Evolutionary conservation across 1,140 invertebrate species (phyloP), one percentile per base, ranked within the genome.

Genomic region (Diorhabda sublineata): DNA sequence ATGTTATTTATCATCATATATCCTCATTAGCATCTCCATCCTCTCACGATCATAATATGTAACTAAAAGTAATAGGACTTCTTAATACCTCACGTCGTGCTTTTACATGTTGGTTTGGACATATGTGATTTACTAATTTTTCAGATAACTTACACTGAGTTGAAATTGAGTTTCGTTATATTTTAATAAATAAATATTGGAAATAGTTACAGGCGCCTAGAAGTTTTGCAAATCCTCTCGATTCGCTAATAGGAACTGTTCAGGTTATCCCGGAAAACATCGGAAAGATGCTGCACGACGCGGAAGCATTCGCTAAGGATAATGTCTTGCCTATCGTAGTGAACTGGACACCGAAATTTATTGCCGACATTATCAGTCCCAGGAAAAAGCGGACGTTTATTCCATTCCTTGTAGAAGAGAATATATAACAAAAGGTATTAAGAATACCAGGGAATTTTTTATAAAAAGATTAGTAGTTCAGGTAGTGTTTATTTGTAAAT

Each of bases 261-360:
- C 72, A 73, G 52, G 60, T 52, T 42, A 60, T 73, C 26, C 72
- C 72, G 3, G 67, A 71, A 26, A 64, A 61, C 58, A 69, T 73
- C 41, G 64, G 56, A 6, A 73, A 58, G 45, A 59, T 69, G 45
- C 44, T 73, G 5, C 65, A n/a, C 5, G 59, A 68, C 42, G 68
- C 70, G n/a, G 69, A 73, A 61, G 44, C 64, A 5, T 73, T 69
- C 58, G 67, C 69, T n/a, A 73, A 68, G 57, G 52, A 58, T 8
- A 71, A 68, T 45, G 68, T 73, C 42, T 61, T 67, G 26, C 72
- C 72, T 0, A 58, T 73, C 4, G 65, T 73, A 11, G 42, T 62
- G 5, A 68, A 45, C 44, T 41, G 59, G 11, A 67, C 57, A 3
- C 65, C 65, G 5, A 67, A 67, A 11, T 60, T 67, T 41, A 67